Conservation (phyloP, 1,140 invertebrate genomes). For the Vanessa atalanta region DNA sequence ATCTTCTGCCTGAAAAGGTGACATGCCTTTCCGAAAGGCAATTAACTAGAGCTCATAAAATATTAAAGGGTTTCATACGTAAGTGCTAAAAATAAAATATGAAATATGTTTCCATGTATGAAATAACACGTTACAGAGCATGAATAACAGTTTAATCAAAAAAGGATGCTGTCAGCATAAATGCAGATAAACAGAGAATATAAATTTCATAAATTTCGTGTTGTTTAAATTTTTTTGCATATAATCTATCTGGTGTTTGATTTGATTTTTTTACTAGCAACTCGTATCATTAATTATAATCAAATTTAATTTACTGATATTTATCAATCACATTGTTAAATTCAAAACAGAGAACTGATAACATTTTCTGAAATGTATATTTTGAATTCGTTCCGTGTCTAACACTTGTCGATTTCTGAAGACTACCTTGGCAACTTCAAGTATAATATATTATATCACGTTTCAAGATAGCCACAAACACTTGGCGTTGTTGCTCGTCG, state of each 20-base stretch:
- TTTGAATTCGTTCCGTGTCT: neutral
- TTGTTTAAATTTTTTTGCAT: too few relatives aligned
- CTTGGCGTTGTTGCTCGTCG: conserved; percentile 15
- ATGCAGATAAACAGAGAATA: neutral
- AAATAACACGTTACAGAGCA: neutral
- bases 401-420: neutral
- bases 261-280: too few relatives aligned
- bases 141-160: neutral
- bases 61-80: neutral
- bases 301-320: too few relatives aligned
- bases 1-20: neutral
- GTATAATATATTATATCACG: conserved; percentile 20
- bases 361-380: neutral
- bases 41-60: conserved; percentile 3
- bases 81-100: conserved; percentile 1
- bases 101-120: conserved; percentile 7
- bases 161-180: neutral
- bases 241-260: too few relatives aligned
- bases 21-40: neutral
- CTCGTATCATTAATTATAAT: too few relatives aligned
- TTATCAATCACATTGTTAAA: too few relatives aligned
- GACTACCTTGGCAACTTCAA: conserved; percentile 4
- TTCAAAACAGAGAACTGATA: too few relatives aligned
- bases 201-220: neutral
- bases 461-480: conserved; percentile 14